phyloP scores from a whole-genome alignment of 2,888 invertebrate species.

The Cerceris ruficornis region DNA sequence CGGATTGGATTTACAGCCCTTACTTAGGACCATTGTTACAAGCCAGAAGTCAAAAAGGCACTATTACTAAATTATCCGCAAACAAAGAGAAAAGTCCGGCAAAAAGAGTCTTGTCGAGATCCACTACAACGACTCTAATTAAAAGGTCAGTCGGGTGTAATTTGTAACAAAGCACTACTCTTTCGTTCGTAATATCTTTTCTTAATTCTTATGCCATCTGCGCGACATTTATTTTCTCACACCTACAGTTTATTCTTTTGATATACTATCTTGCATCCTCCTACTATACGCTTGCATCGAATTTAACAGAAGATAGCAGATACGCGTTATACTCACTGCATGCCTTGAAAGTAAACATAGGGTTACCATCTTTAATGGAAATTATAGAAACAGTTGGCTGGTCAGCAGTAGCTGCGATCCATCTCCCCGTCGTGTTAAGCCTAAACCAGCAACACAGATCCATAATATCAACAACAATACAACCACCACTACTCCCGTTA shows the following conservation, averaged over 20 bases:
- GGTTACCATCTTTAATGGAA: conserved; percentile 46
- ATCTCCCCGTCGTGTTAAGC: conserved; percentile 72
- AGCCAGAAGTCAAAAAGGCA: conserved; percentile 73
- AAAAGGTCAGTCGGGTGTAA: conserved; percentile 72
- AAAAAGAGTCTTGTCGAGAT: conserved; percentile 75
- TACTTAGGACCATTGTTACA: conserved; percentile 77
- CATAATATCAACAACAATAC: conserved; percentile 65
- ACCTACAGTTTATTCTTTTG: conserved; percentile 18
- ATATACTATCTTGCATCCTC: neutral
- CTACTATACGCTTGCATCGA: neutral
- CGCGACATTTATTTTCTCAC: neutral
- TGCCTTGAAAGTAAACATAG: conserved; percentile 23
- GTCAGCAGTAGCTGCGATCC: conserved; percentile 74
- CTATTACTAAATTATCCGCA: conserved; percentile 68
- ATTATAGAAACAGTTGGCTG: conserved; percentile 76
- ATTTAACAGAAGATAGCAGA: neutral
- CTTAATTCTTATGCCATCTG: neutral
- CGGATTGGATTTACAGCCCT: conserved; percentile 70
- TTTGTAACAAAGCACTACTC: neutral
- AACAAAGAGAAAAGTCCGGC: conserved; percentile 75
- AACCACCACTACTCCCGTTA: conserved; percentile 62
- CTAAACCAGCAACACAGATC: conserved; percentile 73
- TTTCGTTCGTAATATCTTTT: conserved; percentile 1
- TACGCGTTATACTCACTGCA: conserved; percentile 20
- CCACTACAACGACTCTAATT: conserved; percentile 74